Conservation (phyloP, 2,888 invertebrate species). For the Molorchus minor region DNA sequence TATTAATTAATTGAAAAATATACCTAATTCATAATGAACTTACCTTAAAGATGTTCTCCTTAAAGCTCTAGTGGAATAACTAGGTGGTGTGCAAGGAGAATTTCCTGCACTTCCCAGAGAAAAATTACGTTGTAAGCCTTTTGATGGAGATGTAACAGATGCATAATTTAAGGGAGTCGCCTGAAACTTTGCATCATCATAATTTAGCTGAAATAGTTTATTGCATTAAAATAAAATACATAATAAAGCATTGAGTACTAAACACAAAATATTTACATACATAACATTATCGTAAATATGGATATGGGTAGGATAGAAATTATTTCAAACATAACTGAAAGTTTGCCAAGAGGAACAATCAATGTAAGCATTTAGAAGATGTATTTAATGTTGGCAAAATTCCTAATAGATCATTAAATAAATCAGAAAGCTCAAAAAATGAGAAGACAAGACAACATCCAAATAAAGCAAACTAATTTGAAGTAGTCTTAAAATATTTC, state of each 20-base stretch:
- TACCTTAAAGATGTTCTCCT: conserved; percentile 55
- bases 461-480: conserved; percentile 22
- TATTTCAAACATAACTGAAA: conserved; percentile 23
- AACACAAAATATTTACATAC: too few relatives aligned
- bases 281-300: background rate
- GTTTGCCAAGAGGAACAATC: conserved; percentile 48
- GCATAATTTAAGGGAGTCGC: conserved; percentile 43
- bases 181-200: conserved; percentile 51
- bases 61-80: conserved; percentile 47
- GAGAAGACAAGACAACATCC: conserved; percentile 18
- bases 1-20: too few relatives aligned
- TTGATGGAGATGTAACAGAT: conserved; percentile 39
- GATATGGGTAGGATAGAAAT: background rate
- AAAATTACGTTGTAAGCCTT: conserved; percentile 48
- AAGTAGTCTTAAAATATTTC: conserved; percentile 12
- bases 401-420: conserved; percentile 47
- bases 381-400: conserved; percentile 42
- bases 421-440: conserved; percentile 25
- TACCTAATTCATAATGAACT: conserved; percentile 13
- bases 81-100: conserved; percentile 46
- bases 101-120: conserved; percentile 51
- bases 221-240: conserved; percentile 5
- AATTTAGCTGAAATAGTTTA: conserved; percentile 49
- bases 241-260: conserved; percentile 1
- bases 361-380: conserved; percentile 36